A percentile compares a stretch with the other conserved stretches of the same genome.
phyloP scores from a whole-genome alignment of 1,140 invertebrate genomes.

The Aphidius gifuensis region DNA sequence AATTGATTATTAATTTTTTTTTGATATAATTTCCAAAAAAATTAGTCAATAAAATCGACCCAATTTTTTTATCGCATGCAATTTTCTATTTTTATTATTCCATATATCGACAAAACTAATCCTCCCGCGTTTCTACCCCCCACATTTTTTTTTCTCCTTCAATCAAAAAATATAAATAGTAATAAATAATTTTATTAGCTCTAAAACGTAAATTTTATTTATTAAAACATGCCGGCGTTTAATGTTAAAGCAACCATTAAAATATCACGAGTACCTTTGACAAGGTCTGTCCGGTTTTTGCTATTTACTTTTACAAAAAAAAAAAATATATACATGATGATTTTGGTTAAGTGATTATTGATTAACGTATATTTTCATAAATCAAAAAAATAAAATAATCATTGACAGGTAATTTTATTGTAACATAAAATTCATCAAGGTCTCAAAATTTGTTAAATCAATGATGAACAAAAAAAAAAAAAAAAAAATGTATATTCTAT shows the following conservation, averaged over 20 bases:
- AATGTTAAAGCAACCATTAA: constrained; percentile 40
- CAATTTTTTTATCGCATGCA: constrained; percentile 34
- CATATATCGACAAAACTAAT: constrained; percentile 51
- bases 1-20: no score
- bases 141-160: constrained; percentile 1
- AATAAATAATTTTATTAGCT: not conserved
- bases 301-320: not conserved
- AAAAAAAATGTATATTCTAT: constrained; percentile 18
- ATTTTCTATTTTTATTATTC: constrained; percentile 37
- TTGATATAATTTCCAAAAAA: not conserved
- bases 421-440: constrained; percentile 20
- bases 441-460: constrained; percentile 25
- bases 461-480: constrained; percentile 7
- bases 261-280: constrained; percentile 33
- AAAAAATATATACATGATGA: not conserved
- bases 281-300: constrained; percentile 30
- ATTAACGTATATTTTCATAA: not conserved
- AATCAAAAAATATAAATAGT: constrained; percentile 8
- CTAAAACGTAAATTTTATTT: constrained; percentile 3
- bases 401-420: constrained; percentile 10
- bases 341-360: not conserved
- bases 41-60: constrained; percentile 18
- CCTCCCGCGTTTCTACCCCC: constrained; percentile 37
- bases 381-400: not conserved
- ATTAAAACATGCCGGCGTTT: constrained; percentile 32